Conservation (phyloP, 2,797 vertebrate species). For the Arctocebus calabarensis region DNA sequence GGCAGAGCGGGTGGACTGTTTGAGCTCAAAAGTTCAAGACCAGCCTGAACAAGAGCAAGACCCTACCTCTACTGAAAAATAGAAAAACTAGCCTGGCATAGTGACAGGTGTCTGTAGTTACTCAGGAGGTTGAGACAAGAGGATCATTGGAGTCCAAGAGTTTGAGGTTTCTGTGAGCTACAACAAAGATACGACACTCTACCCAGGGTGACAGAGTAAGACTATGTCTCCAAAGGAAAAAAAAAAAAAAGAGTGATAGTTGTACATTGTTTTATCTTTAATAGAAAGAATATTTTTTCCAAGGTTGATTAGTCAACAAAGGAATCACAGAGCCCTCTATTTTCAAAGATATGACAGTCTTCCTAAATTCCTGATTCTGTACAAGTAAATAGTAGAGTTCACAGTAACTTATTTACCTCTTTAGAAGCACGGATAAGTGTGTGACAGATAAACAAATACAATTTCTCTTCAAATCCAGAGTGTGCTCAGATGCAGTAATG, state of each 20-base stretch:
- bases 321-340: constrained; percentile 59
- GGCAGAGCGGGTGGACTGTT: too few relatives aligned
- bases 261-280: constrained; percentile 57
- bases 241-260: neutral
- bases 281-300: constrained; percentile 54
- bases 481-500: neutral
- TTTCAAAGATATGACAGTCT: constrained; percentile 58
- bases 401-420: constrained; percentile 41
- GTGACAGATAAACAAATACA: constrained; percentile 26
- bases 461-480: neutral
- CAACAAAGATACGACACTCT: too few relatives aligned
- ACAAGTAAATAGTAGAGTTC: constrained; percentile 54
- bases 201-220: too few relatives aligned
- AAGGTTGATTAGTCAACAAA: constrained; percentile 53
- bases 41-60: too few relatives aligned
- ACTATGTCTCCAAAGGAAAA: too few relatives aligned
- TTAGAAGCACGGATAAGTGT: constrained; percentile 40
- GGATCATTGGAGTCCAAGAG: too few relatives aligned
- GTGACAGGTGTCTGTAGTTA: too few relatives aligned
- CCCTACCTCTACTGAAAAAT: too few relatives aligned
- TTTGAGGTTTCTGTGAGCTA: too few relatives aligned
- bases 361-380: constrained; percentile 60
- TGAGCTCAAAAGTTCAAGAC: too few relatives aligned
- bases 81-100: too few relatives aligned
- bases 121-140: too few relatives aligned